A percentile compares a stretch with the other conserved stretches of the same genome.
Evolutionary conservation across 1,140 invertebrate genomes (phyloP).

Genomic region (Polypedilum vanderplanki): DNA sequence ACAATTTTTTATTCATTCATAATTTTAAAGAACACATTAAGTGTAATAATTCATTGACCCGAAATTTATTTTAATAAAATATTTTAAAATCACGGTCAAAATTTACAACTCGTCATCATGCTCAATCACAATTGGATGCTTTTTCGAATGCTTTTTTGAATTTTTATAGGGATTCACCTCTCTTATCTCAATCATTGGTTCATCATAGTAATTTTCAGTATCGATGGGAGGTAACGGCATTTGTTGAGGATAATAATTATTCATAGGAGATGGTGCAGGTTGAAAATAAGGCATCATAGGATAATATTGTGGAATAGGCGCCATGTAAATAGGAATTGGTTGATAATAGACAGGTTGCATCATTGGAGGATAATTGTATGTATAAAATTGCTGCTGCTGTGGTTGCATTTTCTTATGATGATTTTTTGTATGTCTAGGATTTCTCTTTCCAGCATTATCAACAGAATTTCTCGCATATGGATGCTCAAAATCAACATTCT

Average conservation of each 20-base stretch:
- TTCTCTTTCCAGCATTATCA: background rate
- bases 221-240: background rate
- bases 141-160: background rate
- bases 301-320: background rate
- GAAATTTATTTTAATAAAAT: background rate
- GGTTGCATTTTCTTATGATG: constrained; percentile 33
- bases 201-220: constrained; percentile 17
- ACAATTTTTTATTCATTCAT: background rate
- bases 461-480: background rate
- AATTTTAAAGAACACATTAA: background rate
- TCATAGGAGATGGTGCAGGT: background rate
- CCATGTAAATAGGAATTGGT: constrained; percentile 1
- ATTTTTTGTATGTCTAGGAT: constrained; percentile 32
- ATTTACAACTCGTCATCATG: constrained; percentile 24
- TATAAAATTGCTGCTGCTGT: background rate
- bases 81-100: background rate
- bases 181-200: background rate
- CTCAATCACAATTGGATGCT: background rate
- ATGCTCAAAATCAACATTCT: background rate
- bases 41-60: background rate
- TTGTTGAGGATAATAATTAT: background rate
- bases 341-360: background rate
- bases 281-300: background rate
- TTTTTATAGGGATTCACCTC: constrained; percentile 1
- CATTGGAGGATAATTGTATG: background rate